Conservation (phyloP, 2,113 vertebrate genomes). For the Scomber scombrus region DNA sequence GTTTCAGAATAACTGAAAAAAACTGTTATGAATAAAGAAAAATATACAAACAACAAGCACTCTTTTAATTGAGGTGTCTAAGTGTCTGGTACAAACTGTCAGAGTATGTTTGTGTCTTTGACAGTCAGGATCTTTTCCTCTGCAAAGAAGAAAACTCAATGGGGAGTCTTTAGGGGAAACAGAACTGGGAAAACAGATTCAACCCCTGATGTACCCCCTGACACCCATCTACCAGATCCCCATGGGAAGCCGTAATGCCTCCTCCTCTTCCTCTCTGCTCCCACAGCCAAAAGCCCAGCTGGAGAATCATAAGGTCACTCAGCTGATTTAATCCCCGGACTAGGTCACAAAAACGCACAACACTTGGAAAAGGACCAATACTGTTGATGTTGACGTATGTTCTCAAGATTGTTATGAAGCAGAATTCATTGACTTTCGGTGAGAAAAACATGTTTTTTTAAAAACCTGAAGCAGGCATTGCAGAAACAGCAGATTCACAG, state of each 20-base stretch:
- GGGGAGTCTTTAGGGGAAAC: constrained; percentile 59
- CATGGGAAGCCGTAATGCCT: constrained; percentile 33
- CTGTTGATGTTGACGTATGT: neutral
- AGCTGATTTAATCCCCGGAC: constrained; percentile 60
- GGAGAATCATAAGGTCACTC: constrained; percentile 61
- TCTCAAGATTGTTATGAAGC: neutral
- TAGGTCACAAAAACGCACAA: constrained; percentile 64
- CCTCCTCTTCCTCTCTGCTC: constrained; percentile 32
- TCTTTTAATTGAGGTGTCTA: neutral
- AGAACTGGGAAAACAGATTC: constrained; percentile 69
- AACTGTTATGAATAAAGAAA: too few relatives aligned
- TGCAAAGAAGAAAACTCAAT: constrained; percentile 36
- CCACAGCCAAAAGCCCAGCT: constrained; percentile 63
- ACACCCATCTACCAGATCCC: constrained; percentile 45
- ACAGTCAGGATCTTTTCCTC: constrained; percentile 3
- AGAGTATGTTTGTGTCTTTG: constrained; percentile 17
- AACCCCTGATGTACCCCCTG: constrained; percentile 44
- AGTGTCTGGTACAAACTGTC: constrained; percentile 13
- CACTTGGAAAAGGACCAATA: constrained; percentile 40
- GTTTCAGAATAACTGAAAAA: neutral
- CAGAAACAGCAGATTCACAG: neutral
- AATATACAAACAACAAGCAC: neutral
- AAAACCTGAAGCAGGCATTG: neutral
- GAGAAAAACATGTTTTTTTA: neutral
- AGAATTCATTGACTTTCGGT: neutral